Evolutionary conservation across 2,797 vertebrate genomes (phyloP), one percentile per base, ranked within the genome.

Genomic region (Hippoglossus hippoglossus): DNA sequence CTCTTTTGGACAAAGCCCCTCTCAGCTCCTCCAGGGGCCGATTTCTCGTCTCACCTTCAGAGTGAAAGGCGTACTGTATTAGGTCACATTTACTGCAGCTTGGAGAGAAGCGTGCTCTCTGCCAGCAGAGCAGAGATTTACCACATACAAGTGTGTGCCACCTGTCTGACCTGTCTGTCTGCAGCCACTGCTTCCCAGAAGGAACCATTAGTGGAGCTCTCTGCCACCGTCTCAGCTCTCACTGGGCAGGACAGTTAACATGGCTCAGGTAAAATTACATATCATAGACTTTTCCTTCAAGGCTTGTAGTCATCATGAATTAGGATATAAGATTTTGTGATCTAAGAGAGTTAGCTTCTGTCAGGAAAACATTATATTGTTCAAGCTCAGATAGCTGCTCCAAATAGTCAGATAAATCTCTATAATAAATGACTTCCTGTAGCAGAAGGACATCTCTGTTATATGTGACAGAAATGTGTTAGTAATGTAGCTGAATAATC

Each of bases 11-110:
- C 18, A 54, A 67, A 18, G 26, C 3, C 19, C 11, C 12, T 39
- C 47, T 41, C 28, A 19, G 52, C 47, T 47, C 63, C 63, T 71
- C 60, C 31, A n/a, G 79, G 73, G 77, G 83, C 15, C 18, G 7
- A 64, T 82, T 83, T 82, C 77, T 75, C 34, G 13, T 75, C 74
- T 84, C 78, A 75, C 81, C 85, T 84, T 84, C 81, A 66, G 66
- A 88, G 78, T 66, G 73, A 91, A 76, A 84, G 75, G 63, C 68
- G 39, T 73, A 65, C 57, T 51, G 64, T 62, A 67, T 89, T 81
- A 84, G 89, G 80, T 90, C 81, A 86, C 82, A 86, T 92, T 88
- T 82, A 78, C 79, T 74, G 63, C 78, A 62, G 78, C 78, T 73
- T 58, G n/a, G 62, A 75, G 71, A 69, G 71, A 63, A 52, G 79